These are phyloP conservation scores for Agrypnia vestita DNA, from an alignment of 1,140 invertebrate species.

Conservation along the genomic window DNA sequence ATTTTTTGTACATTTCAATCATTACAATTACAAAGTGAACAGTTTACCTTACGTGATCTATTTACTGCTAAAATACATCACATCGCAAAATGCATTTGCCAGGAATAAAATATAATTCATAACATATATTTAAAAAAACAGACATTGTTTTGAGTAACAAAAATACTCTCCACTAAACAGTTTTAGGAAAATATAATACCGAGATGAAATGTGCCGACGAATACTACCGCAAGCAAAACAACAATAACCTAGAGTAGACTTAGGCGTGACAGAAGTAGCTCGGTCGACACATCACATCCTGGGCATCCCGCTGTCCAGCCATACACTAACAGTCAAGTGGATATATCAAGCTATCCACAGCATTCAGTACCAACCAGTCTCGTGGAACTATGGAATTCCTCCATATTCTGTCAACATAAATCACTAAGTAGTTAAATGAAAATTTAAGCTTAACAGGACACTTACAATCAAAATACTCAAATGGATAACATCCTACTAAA, in stretches of 20 bases:
- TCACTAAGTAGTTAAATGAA: conserved; percentile 69
- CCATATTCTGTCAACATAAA: conserved; percentile 65
- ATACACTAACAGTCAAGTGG: not conserved
- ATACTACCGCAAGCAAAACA: conserved; percentile 60
- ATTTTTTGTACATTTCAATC: conserved; percentile 65
- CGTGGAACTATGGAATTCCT: conserved; percentile 28
- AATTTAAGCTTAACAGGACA: conserved; percentile 74
- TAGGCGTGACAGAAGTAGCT: not conserved
- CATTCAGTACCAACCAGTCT: conserved; percentile 5
- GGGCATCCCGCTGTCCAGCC: too few relatives aligned
- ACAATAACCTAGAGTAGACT: conserved; percentile 47
- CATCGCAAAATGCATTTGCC: conserved; percentile 85
- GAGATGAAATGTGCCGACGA: conserved; percentile 63
- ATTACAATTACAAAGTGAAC: conserved; percentile 67
- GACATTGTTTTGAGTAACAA: conserved; percentile 68
- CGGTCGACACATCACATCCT: conserved; percentile 58
- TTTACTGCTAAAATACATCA: conserved; percentile 86
- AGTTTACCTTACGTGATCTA: conserved; percentile 75
- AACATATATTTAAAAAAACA: conserved; percentile 81
- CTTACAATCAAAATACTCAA: conserved; percentile 72
- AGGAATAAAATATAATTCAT: conserved; percentile 86
- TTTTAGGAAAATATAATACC: conserved; percentile 57
- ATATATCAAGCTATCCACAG: not conserved
- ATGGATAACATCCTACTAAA: conserved; percentile 75
- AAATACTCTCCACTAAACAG: conserved; percentile 56